Base-by-base conservation (phyloP, 2,888 invertebrate species). In the Erynnis tages region DNA sequence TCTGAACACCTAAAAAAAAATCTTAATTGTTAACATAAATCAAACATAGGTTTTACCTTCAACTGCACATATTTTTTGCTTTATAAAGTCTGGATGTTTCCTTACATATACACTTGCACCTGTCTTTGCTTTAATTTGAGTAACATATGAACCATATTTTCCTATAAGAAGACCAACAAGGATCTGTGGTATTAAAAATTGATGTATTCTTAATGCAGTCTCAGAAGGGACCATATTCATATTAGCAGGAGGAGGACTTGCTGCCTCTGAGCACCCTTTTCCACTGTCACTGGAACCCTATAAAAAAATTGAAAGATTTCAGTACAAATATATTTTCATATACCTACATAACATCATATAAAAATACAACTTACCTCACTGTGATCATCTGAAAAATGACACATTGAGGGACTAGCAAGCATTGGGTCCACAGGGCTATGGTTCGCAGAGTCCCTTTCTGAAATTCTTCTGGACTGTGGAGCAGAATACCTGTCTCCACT, bases 81-180 rank as follows among this genome's bases (percentile, higher is more conserved):
- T 93, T 7, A 91, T 89, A 55, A 93, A 92, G 61, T 92, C 92
- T 8, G 94, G 94, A 86, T 96, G 95, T 70, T 93, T 91, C 71
- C 93, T 93, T n/a, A 98, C 92, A 61, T 92, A 86, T 43, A 98
- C 93, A 69, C 92, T 93, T 13, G 97, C 95, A 61, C 94, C 93
- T 1, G 96, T 94, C 74, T 93, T 93, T 21, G 92, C 88, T 76
- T 95, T 95, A 60, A 96, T 94, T 68, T 92, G 92, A 59, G 94
- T 93, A n/a, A 98, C 93, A 82, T 94, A 95, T 30, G 91, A 88
- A 34, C 97, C 97, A 64, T 93, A 92, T 66, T 93, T 93, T 30
- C 98, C 98, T 76, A 98, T 97, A 62, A 98, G 90, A 53, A 94
- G 92, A 11, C 98, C 98, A 54, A 97, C 96, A 59, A 97, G 86